Conservation (phyloP, 2,888 invertebrate species). For the Nemotelus nigrinus region DNA sequence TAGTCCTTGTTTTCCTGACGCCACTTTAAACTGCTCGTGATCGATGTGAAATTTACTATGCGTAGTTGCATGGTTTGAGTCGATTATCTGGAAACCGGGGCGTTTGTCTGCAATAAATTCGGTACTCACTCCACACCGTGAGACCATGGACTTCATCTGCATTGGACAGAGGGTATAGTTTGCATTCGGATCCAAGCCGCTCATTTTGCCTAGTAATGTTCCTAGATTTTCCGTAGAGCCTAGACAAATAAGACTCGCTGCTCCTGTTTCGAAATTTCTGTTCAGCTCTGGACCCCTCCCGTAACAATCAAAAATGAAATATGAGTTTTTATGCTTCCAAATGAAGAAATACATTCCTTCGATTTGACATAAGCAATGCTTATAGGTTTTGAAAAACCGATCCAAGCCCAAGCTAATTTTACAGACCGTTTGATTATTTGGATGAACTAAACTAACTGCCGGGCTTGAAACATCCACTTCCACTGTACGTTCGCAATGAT, state of each 20-base stretch:
- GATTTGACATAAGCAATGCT: conserved; percentile 56
- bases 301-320: conserved; percentile 60
- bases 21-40: conserved; percentile 55
- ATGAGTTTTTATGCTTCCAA: conserved; percentile 58
- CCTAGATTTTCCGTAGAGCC: conserved; percentile 58
- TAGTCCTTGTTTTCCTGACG: conserved; percentile 59
- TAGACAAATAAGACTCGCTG: conserved; percentile 57
- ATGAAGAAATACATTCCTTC: conserved; percentile 57
- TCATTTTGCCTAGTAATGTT: conserved; percentile 57
- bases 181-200: conserved; percentile 53
- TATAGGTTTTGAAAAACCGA: conserved; percentile 56
- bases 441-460: too few relatives aligned
- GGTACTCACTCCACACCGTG: conserved; percentile 56
- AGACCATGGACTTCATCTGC: conserved; percentile 56
- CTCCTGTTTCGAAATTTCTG: conserved; percentile 54
- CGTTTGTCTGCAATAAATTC: conserved; percentile 53
- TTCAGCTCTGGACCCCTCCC: conserved; percentile 56
- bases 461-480: too few relatives aligned
- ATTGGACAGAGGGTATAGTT: conserved; percentile 57
- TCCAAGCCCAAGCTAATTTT: conserved; percentile 6
- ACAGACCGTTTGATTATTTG: not conserved
- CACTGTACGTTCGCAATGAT: too few relatives aligned
- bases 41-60: conserved; percentile 58
- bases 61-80: conserved; percentile 59
- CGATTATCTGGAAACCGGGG: conserved; percentile 58